Evolutionary conservation across 2,797 vertebrate species (phyloP), one percentile per base, ranked within the genome.

Genomic region (Knipowitschia caucasica): DNA sequence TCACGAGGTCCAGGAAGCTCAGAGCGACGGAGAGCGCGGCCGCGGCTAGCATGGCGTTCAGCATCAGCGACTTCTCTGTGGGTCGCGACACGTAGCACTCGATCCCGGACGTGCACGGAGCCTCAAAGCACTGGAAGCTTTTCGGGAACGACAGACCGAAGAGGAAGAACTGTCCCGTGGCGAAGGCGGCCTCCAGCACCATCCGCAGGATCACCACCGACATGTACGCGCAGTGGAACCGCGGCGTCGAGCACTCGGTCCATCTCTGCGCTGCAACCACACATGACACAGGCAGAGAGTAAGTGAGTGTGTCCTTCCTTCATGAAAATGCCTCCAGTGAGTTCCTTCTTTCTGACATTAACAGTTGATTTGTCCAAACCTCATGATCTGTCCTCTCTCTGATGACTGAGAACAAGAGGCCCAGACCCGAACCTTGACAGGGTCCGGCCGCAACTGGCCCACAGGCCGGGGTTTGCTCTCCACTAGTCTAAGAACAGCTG

Each of bases 71-170:
- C 73, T 95, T 94, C 68, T 95, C 94, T 0, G 92, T 91, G 8
- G 92, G 93, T 14, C 92, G 88, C 17, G 93, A 94, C 64, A 91
- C 68, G 2, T 91, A 95, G 50, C 94, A 95, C 21, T 94, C 90
- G 8, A 94, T 92, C 2, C 71, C 60, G 0, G 91, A 91, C 0
- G 86, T 90, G 68, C 94, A 95, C 11, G 93, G 93, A 0, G 83
- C 62, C 10, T 89, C 90, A 3, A 86, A 78, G 59, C 94, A 95
- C 2, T 91, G 87, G 63, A 93, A 91, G 2, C 71, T 75, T 50
- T 59, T 70, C 0, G 83, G 79, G 2, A 83, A 0, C 0, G 63
- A 64, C 34, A 56, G 25, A 14, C 83, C 79, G 1, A 82, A 77
- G 12, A 84, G 72, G 6, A 66, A 34, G 25, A 70, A 66, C 69